Conservation (phyloP, 92 coral and sea anemone species). For the Bergia sp. region DNA sequence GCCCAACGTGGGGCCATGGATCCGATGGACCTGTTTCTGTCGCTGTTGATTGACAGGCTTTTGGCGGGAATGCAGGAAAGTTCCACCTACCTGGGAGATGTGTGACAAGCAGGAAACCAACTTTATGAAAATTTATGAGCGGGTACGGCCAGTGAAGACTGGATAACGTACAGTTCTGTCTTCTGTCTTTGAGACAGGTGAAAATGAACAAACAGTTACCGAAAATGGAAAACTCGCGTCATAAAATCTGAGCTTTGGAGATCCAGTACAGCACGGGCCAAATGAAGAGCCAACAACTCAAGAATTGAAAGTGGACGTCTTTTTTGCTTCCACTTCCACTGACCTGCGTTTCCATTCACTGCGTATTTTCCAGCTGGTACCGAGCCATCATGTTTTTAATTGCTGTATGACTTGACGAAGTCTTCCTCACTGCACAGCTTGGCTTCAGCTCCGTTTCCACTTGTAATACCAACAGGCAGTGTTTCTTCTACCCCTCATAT, state of each 20-base stretch:
- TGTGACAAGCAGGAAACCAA: not conserved
- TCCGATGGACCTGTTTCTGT: slow-evolving; percentile 94
- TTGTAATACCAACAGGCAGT: not conserved
- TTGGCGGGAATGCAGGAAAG: slow-evolving; percentile 92
- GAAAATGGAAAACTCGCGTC: not conserved
- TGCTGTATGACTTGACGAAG: no score
- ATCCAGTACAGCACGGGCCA: not conserved
- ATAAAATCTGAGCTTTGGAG: not conserved
- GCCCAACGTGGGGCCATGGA: slow-evolving; percentile 99
- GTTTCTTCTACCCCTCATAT: not conserved
- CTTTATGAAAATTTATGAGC: not conserved
- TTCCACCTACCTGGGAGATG: slow-evolving; percentile 69
- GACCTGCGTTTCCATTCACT: not conserved
- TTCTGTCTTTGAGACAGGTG: not conserved
- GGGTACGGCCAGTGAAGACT: not conserved
- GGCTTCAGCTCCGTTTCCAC: not conserved
- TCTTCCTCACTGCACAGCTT: not conserved
- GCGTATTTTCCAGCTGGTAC: not conserved
- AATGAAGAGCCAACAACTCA: not conserved
- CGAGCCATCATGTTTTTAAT: not conserved
- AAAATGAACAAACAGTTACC: not conserved
- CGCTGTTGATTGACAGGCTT: slow-evolving; percentile 86
- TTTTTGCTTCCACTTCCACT: not conserved
- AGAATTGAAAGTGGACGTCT: not conserved
- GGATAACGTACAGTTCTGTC: not conserved